Evolutionary conservation across 2,888 invertebrate species (phyloP).

Genomic region (Endomychus coccineus): DNA sequence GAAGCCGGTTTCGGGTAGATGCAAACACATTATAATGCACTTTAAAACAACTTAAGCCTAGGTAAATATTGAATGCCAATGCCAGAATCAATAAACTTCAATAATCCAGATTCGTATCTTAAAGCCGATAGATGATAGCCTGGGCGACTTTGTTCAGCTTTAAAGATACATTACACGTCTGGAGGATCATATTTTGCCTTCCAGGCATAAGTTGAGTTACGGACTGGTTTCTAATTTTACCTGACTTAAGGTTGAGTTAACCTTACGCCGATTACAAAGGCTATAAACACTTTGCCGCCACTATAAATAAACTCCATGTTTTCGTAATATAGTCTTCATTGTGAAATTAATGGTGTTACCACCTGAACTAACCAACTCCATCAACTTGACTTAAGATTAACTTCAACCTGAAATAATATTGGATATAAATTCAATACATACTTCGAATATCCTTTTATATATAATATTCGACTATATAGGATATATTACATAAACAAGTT

Average conservation of each 20-base stretch:
- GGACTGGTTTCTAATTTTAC: slow-evolving; percentile 16
- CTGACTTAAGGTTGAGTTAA: slow-evolving; percentile 3
- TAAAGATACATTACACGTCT: slow-evolving; percentile 29
- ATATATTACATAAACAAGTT: too few relatives aligned
- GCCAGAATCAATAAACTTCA: slow-evolving; percentile 36
- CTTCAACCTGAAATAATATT: too few relatives aligned
- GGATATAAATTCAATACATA: too few relatives aligned
- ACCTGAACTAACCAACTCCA: too few relatives aligned
- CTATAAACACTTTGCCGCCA: too few relatives aligned
- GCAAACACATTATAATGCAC: slow-evolving; percentile 35
- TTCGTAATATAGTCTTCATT: too few relatives aligned
- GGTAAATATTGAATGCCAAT: slow-evolving; percentile 35
- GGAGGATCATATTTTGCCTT: slow-evolving; percentile 20
- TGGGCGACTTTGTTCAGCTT: slow-evolving; percentile 27
- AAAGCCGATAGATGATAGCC: slow-evolving; percentile 26
- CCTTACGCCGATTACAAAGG: too few relatives aligned
- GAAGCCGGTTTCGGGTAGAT: slow-evolving; percentile 20
- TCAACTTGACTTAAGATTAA: too few relatives aligned
- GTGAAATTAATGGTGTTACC: too few relatives aligned
- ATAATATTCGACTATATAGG: too few relatives aligned
- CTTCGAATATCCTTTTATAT: too few relatives aligned
- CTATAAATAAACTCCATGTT: too few relatives aligned
- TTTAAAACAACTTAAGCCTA: slow-evolving; percentile 34
- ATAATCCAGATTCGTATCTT: slow-evolving; percentile 33
- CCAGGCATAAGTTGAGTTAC: slow-evolving; percentile 17